A percentile compares a stretch with the other conserved stretches of the same genome.
phyloP scores from a whole-genome alignment of 2,888 invertebrate species.

The Lagria hirta region DNA sequence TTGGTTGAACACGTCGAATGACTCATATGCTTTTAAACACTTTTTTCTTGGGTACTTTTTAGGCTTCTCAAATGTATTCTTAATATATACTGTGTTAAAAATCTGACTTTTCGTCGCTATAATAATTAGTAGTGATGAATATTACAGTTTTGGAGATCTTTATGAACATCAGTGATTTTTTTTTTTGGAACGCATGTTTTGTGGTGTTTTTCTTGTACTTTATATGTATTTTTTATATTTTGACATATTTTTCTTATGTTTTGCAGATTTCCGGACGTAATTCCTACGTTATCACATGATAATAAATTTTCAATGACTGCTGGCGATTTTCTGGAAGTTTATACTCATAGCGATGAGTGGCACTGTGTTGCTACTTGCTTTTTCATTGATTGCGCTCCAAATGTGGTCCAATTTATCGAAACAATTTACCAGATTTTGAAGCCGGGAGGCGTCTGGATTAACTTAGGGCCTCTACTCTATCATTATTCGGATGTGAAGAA shows the following conservation, averaged over 20 bases:
- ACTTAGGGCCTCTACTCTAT: slow-evolving; percentile 90
- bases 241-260: slow-evolving; percentile 5
- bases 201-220: too few relatives aligned
- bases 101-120: too few relatives aligned
- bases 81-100: too few relatives aligned
- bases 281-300: slow-evolving; percentile 68
- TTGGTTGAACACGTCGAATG: too few relatives aligned
- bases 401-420: slow-evolving; percentile 93
- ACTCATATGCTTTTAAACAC: too few relatives aligned
- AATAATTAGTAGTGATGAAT: too few relatives aligned
- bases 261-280: slow-evolving; percentile 81
- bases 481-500: slow-evolving; percentile 84
- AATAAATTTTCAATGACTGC: slow-evolving; percentile 91
- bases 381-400: slow-evolving; percentile 98
- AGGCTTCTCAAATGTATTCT: too few relatives aligned
- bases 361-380: slow-evolving; percentile 95
- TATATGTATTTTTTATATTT: not conserved
- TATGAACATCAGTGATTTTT: too few relatives aligned
- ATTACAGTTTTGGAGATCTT: too few relatives aligned
- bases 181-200: too few relatives aligned
- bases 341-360: slow-evolving; percentile 72
- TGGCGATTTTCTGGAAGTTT: slow-evolving; percentile 94
- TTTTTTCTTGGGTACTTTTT: too few relatives aligned
- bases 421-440: slow-evolving; percentile 86
- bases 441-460: slow-evolving; percentile 88